Conservation (phyloP, 2,113 vertebrate species). For the Tragulus kanchil region DNA sequence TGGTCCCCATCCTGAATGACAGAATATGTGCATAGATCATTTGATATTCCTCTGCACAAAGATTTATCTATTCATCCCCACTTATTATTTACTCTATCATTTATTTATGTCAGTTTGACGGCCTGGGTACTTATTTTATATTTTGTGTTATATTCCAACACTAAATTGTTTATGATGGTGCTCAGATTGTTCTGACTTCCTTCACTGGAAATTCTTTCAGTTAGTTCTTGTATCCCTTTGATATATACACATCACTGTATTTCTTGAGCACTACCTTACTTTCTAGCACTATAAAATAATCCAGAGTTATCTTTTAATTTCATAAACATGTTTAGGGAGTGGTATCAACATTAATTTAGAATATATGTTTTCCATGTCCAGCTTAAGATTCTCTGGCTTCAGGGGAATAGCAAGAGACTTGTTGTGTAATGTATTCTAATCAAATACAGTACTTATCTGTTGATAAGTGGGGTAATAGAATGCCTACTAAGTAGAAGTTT, state of each 20-base stretch:
- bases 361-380: neutral
- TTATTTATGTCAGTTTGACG: neutral
- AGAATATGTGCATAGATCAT: neutral
- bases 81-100: neutral
- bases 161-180: neutral
- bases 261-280: neutral
- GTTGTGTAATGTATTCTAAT: constrained; percentile 46
- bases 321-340: neutral
- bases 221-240: neutral
- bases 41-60: neutral
- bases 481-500: neutral
- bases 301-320: neutral
- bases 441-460: constrained; percentile 42
- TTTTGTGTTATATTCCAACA: neutral
- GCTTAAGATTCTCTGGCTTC: constrained; percentile 34
- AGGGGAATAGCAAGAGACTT: neutral
- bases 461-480: neutral
- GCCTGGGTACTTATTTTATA: neutral
- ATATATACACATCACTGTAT: neutral
- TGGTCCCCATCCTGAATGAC: no score
- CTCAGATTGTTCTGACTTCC: neutral
- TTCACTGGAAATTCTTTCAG: neutral
- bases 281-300: neutral
- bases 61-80: neutral
- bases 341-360: neutral